Conservation (phyloP, 2,113 vertebrate species). For the Leiothrix lutea region DNA sequence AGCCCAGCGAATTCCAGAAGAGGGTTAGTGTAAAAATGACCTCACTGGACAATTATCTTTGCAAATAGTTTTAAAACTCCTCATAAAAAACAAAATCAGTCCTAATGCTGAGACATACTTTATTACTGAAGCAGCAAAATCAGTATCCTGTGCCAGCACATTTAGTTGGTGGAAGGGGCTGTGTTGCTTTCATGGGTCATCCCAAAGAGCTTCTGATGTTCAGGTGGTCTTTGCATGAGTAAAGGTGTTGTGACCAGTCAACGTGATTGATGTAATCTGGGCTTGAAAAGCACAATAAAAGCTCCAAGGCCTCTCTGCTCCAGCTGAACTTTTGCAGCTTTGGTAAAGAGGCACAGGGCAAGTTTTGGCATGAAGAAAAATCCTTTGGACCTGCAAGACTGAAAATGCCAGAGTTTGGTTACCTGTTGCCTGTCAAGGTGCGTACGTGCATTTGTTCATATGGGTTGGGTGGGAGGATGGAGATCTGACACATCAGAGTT, state of each 20-base stretch:
- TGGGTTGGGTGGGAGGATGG: neutral
- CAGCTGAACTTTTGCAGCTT: neutral
- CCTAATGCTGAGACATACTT: neutral
- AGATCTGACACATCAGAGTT: neutral
- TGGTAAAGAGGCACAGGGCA: neutral
- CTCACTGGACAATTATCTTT: neutral
- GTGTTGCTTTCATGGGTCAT: neutral
- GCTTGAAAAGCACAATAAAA: neutral
- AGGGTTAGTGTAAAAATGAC: neutral
- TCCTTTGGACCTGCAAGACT: neutral
- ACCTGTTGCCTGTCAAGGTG: neutral
- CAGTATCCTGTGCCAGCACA: accelerated
- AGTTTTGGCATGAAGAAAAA: neutral
- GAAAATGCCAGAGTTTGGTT: neutral
- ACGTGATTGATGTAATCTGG: neutral
- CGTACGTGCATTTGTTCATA: accelerated
- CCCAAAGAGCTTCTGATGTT: neutral
- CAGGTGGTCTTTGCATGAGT: neutral
- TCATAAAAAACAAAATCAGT: neutral
- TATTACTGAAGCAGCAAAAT: neutral
- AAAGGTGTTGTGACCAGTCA: neutral
- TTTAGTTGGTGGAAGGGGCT: neutral
- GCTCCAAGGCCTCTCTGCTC: neutral
- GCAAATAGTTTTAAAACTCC: neutral
- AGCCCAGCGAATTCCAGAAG: neutral